Base-by-base conservation (phyloP, 2,113 vertebrate genomes). In the Ammodramus savannarum region DNA sequence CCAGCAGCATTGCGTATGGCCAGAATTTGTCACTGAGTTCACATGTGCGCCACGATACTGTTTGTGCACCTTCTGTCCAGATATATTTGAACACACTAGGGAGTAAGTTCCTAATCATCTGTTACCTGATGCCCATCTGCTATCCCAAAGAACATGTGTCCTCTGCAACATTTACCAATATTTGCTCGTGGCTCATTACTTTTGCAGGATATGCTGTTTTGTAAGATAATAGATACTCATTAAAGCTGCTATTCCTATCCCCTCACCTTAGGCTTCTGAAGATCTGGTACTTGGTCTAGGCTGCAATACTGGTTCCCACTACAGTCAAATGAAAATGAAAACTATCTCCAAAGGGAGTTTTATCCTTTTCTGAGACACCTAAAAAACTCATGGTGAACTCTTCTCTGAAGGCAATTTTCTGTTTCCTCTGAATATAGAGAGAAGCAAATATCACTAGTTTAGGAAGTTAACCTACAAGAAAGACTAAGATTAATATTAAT, bases 111-210 rank as follows among this genome's bases (percentile, higher is more conserved):
- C 66, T 76, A 87, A 90, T 94, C 93, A 91, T 77, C 38, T 95
- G 77, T 87, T 94, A 95, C 84, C 69, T 97, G 87, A 89, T 58
- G 44, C 76, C 81, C 93, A 91, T 95, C 94, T 96, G 93, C 84
- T 94, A 55, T 83, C 54, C 54, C 78, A 89, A 85, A 94, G 66
- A 79, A 48, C 44, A 49, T 69, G 71, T 87, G 81, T 93, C 71
- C 85, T 89, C 66, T 91, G 17, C n/a, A 89, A 71, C 57, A 82
- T 55, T 91, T 93, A 82, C 57, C 72, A 89, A n/a, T 85, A 82
- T 75, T 82, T 87, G 20, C 46, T 82, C 1, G 9, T 77, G 52
- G 71, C 13, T 89, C 57, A 49, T 90, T 93, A 74, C 61, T 63
- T 93, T 68, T 67, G 17, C 17, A 85, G 49, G 62, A 32, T 76